Percentiles rank a stretch among this genome's conserved stretches.
Conservation (phyloP, 2,797 vertebrate genomes). For the Rhincodon typus region DNA sequence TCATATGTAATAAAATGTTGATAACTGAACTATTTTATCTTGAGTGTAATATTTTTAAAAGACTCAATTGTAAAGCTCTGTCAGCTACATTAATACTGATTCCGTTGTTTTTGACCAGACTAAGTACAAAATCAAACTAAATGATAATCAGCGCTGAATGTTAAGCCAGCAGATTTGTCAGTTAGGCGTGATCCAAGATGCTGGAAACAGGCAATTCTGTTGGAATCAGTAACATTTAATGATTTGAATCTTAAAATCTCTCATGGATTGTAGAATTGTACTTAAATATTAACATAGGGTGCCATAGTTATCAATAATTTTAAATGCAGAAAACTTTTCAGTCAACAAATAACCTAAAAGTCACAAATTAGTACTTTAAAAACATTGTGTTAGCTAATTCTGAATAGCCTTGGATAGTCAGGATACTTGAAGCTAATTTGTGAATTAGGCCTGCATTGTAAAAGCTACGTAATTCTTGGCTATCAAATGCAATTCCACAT, state of each 20-base stretch:
- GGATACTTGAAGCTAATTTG: not conserved
- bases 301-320: not conserved
- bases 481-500: not conserved
- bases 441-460: not conserved
- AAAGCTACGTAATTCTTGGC: not conserved
- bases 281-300: not conserved
- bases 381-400: not conserved
- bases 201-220: not conserved
- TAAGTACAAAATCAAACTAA: not conserved
- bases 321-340: not conserved
- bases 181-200: too few species aligned
- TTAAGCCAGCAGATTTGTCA: not conserved
- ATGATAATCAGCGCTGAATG: not conserved
- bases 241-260: not conserved
- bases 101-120: not conserved
- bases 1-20: constrained; percentile 16
- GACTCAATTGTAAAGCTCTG: not conserved
- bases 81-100: not conserved
- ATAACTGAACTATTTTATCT: not conserved
- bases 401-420: not conserved
- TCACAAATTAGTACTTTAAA: not conserved
- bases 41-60: not conserved
- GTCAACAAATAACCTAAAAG: not conserved
- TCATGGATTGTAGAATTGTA: not conserved
- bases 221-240: not conserved